These are phyloP conservation scores for Taxidea taxus DNA, from an alignment of 2,113 vertebrate genomes.

Conservation along the genomic window DNA sequence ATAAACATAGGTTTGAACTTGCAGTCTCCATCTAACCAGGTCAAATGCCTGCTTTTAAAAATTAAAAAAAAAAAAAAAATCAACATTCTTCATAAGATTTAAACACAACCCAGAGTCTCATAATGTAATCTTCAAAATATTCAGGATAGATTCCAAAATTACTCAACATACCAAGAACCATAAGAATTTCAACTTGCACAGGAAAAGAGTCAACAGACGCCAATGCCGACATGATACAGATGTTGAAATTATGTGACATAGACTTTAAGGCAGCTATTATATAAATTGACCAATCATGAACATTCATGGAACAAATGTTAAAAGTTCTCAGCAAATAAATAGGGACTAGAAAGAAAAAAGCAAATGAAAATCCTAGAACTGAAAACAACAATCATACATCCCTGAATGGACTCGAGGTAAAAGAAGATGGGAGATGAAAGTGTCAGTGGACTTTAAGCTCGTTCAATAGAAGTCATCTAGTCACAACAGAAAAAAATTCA, in stretches of 20 bases:
- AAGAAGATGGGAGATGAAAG: background rate
- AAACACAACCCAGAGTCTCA: background rate
- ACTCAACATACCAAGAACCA: conserved; percentile 35
- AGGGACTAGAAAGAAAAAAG: background rate
- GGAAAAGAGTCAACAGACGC: conserved; percentile 5
- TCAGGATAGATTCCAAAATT: conserved; percentile 28
- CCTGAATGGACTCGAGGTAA: background rate
- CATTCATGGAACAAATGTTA: background rate
- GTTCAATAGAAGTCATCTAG: background rate
- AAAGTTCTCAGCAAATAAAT: background rate
- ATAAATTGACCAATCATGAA: background rate
- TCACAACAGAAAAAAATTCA: background rate
- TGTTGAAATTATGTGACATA: background rate
- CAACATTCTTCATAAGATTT: background rate
- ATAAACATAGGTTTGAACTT: background rate
- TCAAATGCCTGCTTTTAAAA: background rate
- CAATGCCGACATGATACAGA: background rate
- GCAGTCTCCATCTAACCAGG: background rate
- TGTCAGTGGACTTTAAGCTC: background rate
- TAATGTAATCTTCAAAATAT: conserved; percentile 24
- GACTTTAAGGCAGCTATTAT: background rate
- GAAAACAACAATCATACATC: background rate
- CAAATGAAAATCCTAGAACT: conserved; percentile 8
- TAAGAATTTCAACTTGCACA: background rate
- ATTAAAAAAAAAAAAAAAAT: background rate